A percentile compares a stretch with the other conserved stretches of the same genome.
Conservation (phyloP, 2,113 vertebrate species). For the Aegypius monachus region DNA sequence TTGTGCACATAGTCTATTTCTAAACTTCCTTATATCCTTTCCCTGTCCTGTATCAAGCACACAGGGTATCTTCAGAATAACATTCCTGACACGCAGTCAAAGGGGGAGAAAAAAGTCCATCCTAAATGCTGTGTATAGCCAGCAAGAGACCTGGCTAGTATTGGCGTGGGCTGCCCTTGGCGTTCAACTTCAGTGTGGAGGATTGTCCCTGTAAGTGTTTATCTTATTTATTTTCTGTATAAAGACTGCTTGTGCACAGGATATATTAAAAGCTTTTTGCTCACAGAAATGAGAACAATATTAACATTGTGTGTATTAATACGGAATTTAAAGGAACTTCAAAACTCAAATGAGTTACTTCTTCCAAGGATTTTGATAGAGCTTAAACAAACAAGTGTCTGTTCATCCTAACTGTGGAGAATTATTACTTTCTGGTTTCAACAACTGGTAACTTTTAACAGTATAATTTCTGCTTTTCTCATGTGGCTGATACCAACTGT, state of each 20-base stretch:
- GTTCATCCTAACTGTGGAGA: not conserved
- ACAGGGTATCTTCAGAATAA: not conserved
- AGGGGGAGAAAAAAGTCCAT: not conserved
- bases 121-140: not conserved
- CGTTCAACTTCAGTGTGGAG: not conserved
- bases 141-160: not conserved
- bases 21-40: not conserved
- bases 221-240: not conserved
- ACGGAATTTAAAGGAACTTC: not conserved
- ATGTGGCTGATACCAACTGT: not conserved
- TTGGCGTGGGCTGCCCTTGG: not conserved
- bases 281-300: not conserved
- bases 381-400: not conserved
- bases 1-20: not conserved
- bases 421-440: not conserved
- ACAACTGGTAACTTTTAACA: not conserved
- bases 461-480: not conserved
- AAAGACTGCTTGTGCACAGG: not conserved
- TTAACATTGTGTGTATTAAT: not conserved
- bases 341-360: not conserved
- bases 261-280: not conserved
- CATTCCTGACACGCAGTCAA: not conserved
- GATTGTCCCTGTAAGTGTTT: not conserved
- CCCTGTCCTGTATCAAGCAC: not conserved
- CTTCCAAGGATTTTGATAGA: not conserved